phyloP scores from a whole-genome alignment of 1,140 invertebrate species.

The Forficula auricularia region DNA sequence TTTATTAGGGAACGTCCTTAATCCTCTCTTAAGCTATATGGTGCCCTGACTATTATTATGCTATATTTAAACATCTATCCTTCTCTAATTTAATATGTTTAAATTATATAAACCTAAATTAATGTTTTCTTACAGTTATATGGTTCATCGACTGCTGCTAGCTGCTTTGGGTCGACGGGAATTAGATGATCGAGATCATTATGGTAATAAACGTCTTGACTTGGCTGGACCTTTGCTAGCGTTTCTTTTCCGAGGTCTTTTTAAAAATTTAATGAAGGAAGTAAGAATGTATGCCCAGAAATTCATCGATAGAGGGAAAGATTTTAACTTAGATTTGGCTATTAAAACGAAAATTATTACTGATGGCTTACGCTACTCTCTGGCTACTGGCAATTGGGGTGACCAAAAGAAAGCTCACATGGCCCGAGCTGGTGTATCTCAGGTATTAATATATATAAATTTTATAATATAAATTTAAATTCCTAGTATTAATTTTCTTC shows the following conservation, averaged over 20 bases:
- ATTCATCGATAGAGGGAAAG: constrained; percentile 94
- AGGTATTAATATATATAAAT: constrained; percentile 29
- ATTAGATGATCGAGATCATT: constrained; percentile 97
- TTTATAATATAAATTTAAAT: not conserved
- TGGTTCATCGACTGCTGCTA: constrained; percentile 89
- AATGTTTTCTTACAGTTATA: constrained; percentile 64
- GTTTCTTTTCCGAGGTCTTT: constrained; percentile 84
- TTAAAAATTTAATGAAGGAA: constrained; percentile 88
- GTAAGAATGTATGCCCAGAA: constrained; percentile 96
- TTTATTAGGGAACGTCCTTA: too few relatives aligned
- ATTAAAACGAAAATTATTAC: constrained; percentile 97
- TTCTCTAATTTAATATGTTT: too few relatives aligned
- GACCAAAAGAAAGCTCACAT: constrained; percentile 99
- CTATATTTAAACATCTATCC: too few relatives aligned
- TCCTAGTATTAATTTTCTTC: constrained; percentile 1
- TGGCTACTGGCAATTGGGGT: constrained; percentile 99
- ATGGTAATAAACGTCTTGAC: constrained; percentile 95
- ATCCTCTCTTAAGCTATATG: too few relatives aligned
- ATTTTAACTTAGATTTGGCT: constrained; percentile 92
- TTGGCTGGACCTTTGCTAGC: constrained; percentile 90
- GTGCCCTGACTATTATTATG: too few relatives aligned
- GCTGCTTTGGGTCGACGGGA: constrained; percentile 89
- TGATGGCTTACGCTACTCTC: constrained; percentile 90
- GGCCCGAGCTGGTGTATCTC: constrained; percentile 79
- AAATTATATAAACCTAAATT: too few relatives aligned